Evolutionary conservation across 2,113 vertebrate species (phyloP), one percentile per base, ranked within the genome.

Genomic region (Archilochus colubris): DNA sequence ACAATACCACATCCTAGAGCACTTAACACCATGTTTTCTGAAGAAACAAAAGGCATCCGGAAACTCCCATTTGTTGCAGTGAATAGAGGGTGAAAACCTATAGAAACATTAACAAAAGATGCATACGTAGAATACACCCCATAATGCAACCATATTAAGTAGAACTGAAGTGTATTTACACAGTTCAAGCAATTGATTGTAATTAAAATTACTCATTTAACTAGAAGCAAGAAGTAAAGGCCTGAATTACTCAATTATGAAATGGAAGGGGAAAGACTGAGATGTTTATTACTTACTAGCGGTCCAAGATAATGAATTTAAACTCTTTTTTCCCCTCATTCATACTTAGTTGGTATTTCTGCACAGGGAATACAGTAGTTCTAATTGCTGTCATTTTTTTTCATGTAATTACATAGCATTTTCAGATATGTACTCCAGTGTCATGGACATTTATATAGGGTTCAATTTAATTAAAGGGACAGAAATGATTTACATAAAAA

Each of bases 151-250:
- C 24, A 13, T 67, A 84, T 70, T 81, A 74, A 86, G 62, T 87
- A 83, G n/a, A 66, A 78, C 4, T 31, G 33, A 78, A 91, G 22
- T 31, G 48, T 72, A 75, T 81, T 89, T 82, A 81, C 13, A 68
- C 33, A 50, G 38, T 79, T 82, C 57, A 72, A 85, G 84, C 50
- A 79, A 82, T 89, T 91, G 59, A 14, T 72, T 68, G 19, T 31
- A 82, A 85, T 89, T 91, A 87, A 94, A 91, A 88, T 64, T 63
- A 22, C 43, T 66, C 13, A 19, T 81, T 91, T 87, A 79, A 85
- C 74, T 63, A 63, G 53, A 89, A 93, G 57, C 14, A 68, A 67
- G 28, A 93, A 87, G 87, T 82, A 93, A 91, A 73, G 31, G 53
- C 12, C 48, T 79, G 38, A 72, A 84, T 70, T 51, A 11, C 13